phyloP scores from a whole-genome alignment of 2,888 invertebrate species.

The Plebejus anna region DNA sequence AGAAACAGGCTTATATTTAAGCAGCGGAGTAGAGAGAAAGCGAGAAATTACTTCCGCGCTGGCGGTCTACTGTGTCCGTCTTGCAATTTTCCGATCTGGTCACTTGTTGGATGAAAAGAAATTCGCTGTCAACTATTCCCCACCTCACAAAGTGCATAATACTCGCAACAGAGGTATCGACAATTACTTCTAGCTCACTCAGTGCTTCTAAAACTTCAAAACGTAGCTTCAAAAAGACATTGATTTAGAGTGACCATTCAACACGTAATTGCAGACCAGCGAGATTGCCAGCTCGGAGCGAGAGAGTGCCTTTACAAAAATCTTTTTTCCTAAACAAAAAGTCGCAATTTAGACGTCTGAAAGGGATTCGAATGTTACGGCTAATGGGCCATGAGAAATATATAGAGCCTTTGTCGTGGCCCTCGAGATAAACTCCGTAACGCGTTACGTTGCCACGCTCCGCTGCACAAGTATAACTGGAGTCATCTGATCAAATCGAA shows the following conservation, averaged over 20 bases:
- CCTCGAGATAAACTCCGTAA: slow-evolving; percentile 28
- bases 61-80: no score
- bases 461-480: slow-evolving; percentile 8
- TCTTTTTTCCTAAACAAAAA: slow-evolving; percentile 39
- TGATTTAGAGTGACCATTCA: slow-evolving; percentile 53
- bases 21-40: no score
- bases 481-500: slow-evolving; percentile 11
- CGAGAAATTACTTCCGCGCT: no score
- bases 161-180: background rate
- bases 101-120: no score
- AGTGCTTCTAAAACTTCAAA: slow-evolving; percentile 29
- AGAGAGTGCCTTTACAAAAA: slow-evolving; percentile 48
- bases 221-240: slow-evolving; percentile 38
- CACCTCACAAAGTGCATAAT: background rate
- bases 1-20: no score
- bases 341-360: slow-evolving; percentile 40
- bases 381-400: slow-evolving; percentile 45
- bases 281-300: slow-evolving; percentile 41
- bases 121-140: background rate
- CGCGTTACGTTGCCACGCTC: slow-evolving; percentile 21
- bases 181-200: slow-evolving; percentile 12
- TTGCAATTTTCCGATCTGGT: no score
- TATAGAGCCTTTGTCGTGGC: slow-evolving; percentile 30
- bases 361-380: slow-evolving; percentile 40
- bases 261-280: slow-evolving; percentile 51